Evolutionary conservation across 23 tunicate species (phyloP).

Genomic region (Clavelina lepadiformis): DNA sequence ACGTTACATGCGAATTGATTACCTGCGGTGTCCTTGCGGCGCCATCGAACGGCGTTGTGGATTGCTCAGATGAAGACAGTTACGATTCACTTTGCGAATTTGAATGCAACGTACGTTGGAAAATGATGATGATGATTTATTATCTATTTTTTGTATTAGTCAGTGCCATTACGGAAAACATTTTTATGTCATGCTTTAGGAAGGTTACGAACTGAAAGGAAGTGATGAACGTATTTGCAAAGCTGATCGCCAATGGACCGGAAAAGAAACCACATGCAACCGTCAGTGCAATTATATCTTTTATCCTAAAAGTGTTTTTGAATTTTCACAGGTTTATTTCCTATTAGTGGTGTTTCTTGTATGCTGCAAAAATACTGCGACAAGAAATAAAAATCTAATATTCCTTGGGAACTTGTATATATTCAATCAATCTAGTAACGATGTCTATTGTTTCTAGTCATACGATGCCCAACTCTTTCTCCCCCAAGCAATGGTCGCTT

Average conservation of each 20-base stretch:
- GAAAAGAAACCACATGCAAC: conserved; percentile 30
- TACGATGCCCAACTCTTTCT: conserved; percentile 59
- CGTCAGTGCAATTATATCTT: conserved; percentile 17
- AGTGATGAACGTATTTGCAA: conserved; percentile 49
- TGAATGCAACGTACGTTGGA: conserved; percentile 73
- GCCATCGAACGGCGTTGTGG: conserved; percentile 42
- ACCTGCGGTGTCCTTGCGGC: conserved; percentile 51
- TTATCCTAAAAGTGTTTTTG: background rate
- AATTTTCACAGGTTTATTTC: background rate
- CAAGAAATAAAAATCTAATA: too few species aligned
- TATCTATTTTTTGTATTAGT: too few species aligned
- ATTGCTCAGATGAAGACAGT: conserved; percentile 38
- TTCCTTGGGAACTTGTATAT: too few species aligned
- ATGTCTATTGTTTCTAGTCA: too few species aligned
- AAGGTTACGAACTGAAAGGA: conserved; percentile 68
- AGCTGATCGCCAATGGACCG: conserved; percentile 45
- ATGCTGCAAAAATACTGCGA: too few species aligned
- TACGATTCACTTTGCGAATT: conserved; percentile 59
- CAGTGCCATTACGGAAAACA: too few species aligned
- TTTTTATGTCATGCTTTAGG: too few species aligned
- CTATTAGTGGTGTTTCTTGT: too few species aligned
- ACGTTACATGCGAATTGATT: conserved; percentile 40
- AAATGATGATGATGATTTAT: too few species aligned
- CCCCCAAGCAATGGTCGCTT: conserved; percentile 84
- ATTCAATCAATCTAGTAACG: too few species aligned